phyloP scores from a whole-genome alignment of 2,113 vertebrate species.

The Urocolius indicus region DNA sequence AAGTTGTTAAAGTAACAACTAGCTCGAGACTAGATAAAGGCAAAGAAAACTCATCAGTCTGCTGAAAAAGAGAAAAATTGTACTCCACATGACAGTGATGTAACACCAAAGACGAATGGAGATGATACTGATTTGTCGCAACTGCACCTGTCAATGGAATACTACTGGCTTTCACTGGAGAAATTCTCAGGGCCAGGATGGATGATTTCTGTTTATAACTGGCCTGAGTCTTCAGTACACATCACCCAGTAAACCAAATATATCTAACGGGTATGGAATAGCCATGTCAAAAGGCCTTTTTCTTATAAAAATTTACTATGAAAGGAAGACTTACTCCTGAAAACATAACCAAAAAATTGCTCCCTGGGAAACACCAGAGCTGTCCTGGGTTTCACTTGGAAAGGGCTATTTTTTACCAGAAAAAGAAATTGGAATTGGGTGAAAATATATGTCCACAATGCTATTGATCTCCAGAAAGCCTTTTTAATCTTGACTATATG shows the following conservation, averaged over 20 bases:
- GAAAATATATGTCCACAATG: not conserved
- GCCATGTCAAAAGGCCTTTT: not conserved
- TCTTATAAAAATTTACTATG: not conserved
- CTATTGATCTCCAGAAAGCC: rapidly evolving
- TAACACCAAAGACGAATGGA: not conserved
- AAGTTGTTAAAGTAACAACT: not conserved
- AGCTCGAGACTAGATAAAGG: not conserved
- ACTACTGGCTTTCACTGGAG: not conserved
- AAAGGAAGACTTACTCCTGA: not conserved
- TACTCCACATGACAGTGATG: not conserved
- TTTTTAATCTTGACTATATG: not conserved
- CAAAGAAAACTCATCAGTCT: not conserved
- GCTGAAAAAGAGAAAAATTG: not conserved
- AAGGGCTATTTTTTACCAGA: not conserved
- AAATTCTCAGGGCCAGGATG: not conserved
- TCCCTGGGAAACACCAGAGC: not conserved
- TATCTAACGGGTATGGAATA: not conserved
- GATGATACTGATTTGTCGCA: not conserved
- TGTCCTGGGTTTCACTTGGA: too few species aligned
- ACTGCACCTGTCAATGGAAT: rapidly evolving
- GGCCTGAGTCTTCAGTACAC: not conserved
- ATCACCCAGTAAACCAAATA: not conserved
- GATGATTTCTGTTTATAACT: not conserved
- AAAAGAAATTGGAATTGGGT: not conserved
- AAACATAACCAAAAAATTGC: not conserved